Base-by-base conservation (phyloP, 2,888 invertebrate species). In the Cephus rjabovi region DNA sequence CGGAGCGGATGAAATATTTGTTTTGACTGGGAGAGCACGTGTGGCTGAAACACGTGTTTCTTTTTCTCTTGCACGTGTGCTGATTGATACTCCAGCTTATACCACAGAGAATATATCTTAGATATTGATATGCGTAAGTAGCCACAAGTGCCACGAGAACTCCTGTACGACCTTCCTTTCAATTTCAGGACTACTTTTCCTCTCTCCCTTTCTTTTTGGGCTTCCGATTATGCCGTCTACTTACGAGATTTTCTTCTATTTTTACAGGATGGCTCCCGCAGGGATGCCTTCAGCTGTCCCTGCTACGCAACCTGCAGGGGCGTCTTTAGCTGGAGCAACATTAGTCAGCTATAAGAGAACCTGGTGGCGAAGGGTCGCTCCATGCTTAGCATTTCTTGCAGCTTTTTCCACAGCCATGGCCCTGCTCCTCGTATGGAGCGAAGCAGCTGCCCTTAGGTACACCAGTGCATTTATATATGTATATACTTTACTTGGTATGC, bases 351-450 rank as follows among this genome's bases (percentile, higher is more conserved):
- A 86, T 70, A 91, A 91, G 80, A 89, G 88, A 79, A 88, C 87
- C 69, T 89, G 88, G 86, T 88, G 89, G 80, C 89, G 93, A 77
- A 91, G 92, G 82, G 92, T 95, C 79, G 91, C 95, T 87, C 96
- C 96, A 0, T 94, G 95, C 56, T 94, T 95, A 74, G 92, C 96
- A 82, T 96, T 96, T 92, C 93, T 96, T 83, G 92, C 96, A 81
- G 96, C 96, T 12, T 96, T 96, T 92, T 95, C 96, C 79, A 95
- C 95, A 40, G 96, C 96, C 40, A 95, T 96, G 95, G 95, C 95
- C 15, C 93, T 96, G 88, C 93, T 96, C 83, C 93, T 96, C 73
- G 94, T 96, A 84, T 96, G 96, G 91, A 96, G 96, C 95, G 95
- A 96, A 90, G 96, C 95, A 85, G 95, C 88, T 69, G 87, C 88